Percentiles rank a stretch among this genome's conserved stretches.
Evolutionary conservation across 2,113 vertebrate genomes (phyloP).

Genomic region (Pterocles orientalis): DNA sequence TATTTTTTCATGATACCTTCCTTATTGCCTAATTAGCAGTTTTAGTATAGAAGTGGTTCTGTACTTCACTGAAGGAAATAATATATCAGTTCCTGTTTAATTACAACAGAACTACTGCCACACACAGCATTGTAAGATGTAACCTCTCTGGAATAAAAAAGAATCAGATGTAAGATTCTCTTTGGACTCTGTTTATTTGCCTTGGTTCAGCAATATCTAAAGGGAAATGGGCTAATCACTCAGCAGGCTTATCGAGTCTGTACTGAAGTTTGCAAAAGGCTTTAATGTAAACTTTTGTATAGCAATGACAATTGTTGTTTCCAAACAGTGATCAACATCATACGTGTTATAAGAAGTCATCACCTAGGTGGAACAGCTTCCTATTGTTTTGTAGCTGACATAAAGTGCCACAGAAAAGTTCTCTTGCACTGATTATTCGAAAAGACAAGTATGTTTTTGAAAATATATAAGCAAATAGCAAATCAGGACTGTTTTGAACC

Average conservation of each 20-base stretch:
- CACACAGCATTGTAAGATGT: not conserved
- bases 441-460: not conserved
- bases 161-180: not conserved
- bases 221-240: not conserved
- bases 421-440: not conserved
- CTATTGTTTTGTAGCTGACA: not conserved
- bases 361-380: not conserved
- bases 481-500: not conserved
- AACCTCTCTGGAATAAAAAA: not conserved
- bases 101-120: constrained; percentile 43
- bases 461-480: not conserved
- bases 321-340: not conserved
- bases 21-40: constrained; percentile 55
- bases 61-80: constrained; percentile 56
- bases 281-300: not conserved
- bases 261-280: not conserved
- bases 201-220: not conserved
- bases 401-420: not conserved
- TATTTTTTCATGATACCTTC: constrained; percentile 53
- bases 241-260: not conserved
- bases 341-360: not conserved
- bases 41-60: constrained; percentile 27
- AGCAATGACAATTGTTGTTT: not conserved
- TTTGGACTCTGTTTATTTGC: not conserved
- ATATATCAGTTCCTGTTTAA: constrained; percentile 57